Conservation (phyloP, 2,797 vertebrate genomes). For the Ambastaia sidthimunki region DNA sequence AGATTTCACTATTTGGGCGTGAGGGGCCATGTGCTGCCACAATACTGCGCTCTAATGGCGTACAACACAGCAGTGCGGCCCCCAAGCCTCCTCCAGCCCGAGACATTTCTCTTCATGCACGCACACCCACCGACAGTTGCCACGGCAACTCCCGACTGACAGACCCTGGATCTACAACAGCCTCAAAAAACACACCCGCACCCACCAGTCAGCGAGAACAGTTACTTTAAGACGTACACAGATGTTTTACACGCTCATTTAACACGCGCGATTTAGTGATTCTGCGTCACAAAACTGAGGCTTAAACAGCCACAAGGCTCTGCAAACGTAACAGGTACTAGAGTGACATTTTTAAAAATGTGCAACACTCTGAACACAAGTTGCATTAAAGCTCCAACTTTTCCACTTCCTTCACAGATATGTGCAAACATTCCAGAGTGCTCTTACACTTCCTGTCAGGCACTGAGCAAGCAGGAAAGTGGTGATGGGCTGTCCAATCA, state of each 20-base stretch:
- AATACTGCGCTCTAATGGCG: conserved; percentile 22
- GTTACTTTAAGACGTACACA: background rate
- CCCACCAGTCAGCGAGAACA: background rate
- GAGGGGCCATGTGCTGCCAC: conserved; percentile 16
- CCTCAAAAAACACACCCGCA: conserved; percentile 41
- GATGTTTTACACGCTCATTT: conserved; percentile 25
- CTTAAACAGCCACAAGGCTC: background rate
- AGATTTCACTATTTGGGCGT: conserved; percentile 21
- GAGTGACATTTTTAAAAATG: background rate
- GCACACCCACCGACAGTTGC: conserved; percentile 55
- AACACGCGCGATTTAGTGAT: background rate
- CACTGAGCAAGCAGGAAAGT: background rate
- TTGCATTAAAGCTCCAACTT: conserved; percentile 5
- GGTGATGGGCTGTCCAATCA: background rate
- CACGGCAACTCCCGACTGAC: conserved; percentile 57
- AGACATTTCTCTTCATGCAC: conserved; percentile 47
- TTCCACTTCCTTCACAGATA: conserved; percentile 29
- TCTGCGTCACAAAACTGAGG: conserved; percentile 9
- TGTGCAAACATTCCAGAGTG: conserved; percentile 39
- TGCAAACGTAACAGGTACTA: background rate
- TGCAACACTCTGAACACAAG: too few relatives aligned
- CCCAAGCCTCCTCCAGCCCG: conserved; percentile 39
- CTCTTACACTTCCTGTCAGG: conserved; percentile 43
- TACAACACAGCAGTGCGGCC: conserved; percentile 43
- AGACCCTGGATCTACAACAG: conserved; percentile 53